Base-by-base conservation (phyloP, 2,888 invertebrate genomes). In the Pachliopta kotzebuea region DNA sequence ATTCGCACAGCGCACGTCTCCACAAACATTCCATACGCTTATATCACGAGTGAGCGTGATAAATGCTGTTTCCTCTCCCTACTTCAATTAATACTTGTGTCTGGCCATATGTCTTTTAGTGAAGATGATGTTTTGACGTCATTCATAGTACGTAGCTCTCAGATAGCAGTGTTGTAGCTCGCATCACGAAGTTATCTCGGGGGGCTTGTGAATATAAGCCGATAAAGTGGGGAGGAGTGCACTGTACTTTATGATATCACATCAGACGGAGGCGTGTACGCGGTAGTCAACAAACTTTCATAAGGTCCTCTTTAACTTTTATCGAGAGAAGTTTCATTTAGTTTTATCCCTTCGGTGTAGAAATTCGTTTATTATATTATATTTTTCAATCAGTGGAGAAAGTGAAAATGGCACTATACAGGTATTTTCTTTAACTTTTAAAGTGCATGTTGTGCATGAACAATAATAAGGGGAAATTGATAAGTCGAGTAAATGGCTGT, bases 121-220 rank as follows among this genome's bases (percentile, higher is more conserved):
- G 85, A 80, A 83, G 81, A 81, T 78, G 76, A 73, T 73, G 76
- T 64, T 73, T 72, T 80, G 81, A 89, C 91, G 92, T 90, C 86
- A 86, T 84, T 92, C 86, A 90, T 88, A 87, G 92, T 92, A 92
- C 92, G 92, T 92, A 92, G 92, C 92, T 92, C 86, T 88, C 83
- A 85, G 90, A 92, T 81, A 80, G 81, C 81, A 83, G 90, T 89
- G 76, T 76, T 84, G 88, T 85, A 88, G 87, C 88, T 90, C 88
- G 88, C 81, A 81, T 85, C 83, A 82, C 74, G 60, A 59, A 69
- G 75, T 86, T 90, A 88, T 89, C 88, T 74, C 63, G 67, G 68
- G 78, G 72, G 77, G 79, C 83, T 80, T 79, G 83, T 83, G 85
- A 75, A 89, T 90, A 90, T 87, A 90, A 88, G 80, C 83, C 88